phyloP scores from a whole-genome alignment of 2,113 vertebrate species.

The Hypanus sabinus region DNA sequence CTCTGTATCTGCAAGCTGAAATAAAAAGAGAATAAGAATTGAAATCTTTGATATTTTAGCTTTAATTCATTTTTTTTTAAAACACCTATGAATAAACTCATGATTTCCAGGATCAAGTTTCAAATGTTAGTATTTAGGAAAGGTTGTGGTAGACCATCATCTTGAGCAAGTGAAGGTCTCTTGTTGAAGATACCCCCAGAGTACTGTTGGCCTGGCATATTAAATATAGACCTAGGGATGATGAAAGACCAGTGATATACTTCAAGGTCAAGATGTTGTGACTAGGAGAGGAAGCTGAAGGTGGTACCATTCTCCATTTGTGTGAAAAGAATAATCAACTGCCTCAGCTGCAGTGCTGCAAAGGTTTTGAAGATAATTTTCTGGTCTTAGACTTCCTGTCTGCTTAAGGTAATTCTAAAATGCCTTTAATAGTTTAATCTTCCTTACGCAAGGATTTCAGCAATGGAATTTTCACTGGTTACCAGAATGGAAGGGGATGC shows the following conservation, averaged over 20 bases:
- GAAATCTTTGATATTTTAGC: conserved; percentile 6
- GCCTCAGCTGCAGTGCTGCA: neutral
- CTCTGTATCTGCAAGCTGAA: conserved; percentile 54
- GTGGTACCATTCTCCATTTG: no score
- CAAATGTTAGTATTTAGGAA: neutral
- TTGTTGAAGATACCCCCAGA: no score
- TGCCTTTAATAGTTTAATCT: neutral
- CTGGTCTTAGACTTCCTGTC: neutral
- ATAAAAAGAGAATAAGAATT: conserved; percentile 40
- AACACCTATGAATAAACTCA: neutral
- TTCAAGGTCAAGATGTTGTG: no score
- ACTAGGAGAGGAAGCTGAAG: no score
- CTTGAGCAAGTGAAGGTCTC: no score
- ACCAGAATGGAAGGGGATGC: neutral
- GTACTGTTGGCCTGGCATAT: no score
- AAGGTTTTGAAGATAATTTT: neutral
- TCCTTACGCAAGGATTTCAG: neutral
- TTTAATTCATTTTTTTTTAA: neutral
- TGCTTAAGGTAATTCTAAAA: neutral
- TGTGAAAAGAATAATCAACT: neutral
- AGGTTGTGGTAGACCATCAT: no score
- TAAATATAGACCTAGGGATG: no score
- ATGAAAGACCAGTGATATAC: no score
- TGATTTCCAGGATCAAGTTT: neutral
- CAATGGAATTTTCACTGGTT: neutral